These are phyloP conservation scores for Eristalis pertinax DNA, from an alignment of 2,888 invertebrate species.

Conservation along the genomic window DNA sequence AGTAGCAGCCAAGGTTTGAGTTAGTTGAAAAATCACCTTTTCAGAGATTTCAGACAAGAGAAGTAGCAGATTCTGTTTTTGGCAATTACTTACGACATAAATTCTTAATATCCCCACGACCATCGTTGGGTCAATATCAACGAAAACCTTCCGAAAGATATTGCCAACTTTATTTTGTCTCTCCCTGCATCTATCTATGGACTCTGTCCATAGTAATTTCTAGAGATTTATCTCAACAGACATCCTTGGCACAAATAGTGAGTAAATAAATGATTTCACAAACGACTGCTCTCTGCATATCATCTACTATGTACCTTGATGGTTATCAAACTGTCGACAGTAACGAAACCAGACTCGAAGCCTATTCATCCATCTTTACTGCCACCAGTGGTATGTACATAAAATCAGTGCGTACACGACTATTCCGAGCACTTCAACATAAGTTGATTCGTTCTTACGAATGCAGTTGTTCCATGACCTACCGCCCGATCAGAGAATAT, in stretches of 20 bases:
- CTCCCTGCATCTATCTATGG: not conserved
- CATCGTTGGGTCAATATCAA: no score
- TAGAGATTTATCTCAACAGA: not conserved
- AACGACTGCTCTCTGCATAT: not conserved
- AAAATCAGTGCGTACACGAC: not conserved
- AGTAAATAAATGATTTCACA: not conserved
- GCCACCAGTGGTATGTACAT: not conserved
- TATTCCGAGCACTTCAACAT: not conserved
- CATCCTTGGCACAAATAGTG: not conserved
- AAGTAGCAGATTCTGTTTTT: no score
- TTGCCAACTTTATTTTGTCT: no score
- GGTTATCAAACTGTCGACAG: not conserved
- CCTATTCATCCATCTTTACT: not conserved
- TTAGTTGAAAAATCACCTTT: no score
- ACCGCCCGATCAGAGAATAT: not conserved
- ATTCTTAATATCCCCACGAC: no score
- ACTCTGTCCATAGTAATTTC: not conserved
- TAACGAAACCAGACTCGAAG: not conserved
- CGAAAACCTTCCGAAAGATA: no score
- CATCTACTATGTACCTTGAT: not conserved
- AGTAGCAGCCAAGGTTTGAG: no score
- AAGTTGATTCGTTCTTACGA: not conserved
- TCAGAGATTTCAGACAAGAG: no score
- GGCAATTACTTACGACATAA: no score
- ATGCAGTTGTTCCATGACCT: conserved; percentile 3